A percentile compares a stretch with the other conserved stretches of the same genome.
Conservation (phyloP, 1,140 invertebrate genomes). For the Drosophila seguyi region DNA sequence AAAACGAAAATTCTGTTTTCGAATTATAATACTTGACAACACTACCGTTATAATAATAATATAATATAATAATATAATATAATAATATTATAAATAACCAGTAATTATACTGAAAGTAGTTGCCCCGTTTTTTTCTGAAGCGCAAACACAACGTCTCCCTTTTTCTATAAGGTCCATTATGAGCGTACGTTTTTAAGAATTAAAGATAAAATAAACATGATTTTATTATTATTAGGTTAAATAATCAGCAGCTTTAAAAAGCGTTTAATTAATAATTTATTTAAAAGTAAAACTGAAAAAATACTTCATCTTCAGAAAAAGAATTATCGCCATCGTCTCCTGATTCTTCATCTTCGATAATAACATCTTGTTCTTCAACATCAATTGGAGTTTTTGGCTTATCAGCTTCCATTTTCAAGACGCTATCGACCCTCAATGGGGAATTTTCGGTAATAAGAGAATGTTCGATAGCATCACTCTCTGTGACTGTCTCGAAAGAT, state of each 20-base stretch:
- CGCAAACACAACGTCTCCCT: not conserved
- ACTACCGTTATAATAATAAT: not conserved
- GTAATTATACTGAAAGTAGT: not conserved
- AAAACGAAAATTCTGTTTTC: not conserved
- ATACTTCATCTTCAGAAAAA: slow-evolving; percentile 14
- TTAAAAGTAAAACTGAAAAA: not conserved
- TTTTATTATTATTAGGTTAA: not conserved
- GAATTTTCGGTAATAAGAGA: not conserved
- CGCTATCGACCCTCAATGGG: not conserved
- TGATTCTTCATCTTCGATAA: slow-evolving; percentile 1
- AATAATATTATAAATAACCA: not conserved
- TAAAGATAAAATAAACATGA: not conserved
- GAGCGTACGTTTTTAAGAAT: not conserved
- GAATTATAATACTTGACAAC: too few species aligned
- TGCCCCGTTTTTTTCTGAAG: not conserved
- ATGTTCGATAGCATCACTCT: not conserved
- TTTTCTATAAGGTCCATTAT: not conserved
- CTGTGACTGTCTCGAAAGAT: not conserved
- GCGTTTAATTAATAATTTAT: not conserved
- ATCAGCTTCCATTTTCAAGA: slow-evolving; percentile 2
- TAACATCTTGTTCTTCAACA: slow-evolving; percentile 2
- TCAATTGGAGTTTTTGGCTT: not conserved
- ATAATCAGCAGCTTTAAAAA: not conserved
- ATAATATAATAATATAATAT: not conserved
- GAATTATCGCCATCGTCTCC: slow-evolving; percentile 8